Base-by-base conservation (phyloP, 1,140 invertebrate species). In the Bombus haemorrhoidalis region DNA sequence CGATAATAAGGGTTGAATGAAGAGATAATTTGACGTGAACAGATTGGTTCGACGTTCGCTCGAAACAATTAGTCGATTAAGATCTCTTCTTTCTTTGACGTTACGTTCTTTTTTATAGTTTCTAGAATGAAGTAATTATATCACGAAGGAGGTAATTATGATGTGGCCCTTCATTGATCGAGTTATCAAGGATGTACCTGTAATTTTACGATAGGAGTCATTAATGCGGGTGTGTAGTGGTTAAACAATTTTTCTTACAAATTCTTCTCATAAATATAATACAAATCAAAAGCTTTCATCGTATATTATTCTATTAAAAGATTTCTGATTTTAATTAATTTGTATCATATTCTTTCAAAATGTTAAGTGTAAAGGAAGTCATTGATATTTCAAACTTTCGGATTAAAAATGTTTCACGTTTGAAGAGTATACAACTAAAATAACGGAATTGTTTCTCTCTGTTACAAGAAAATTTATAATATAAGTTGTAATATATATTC, bases 121-220 rank as follows among this genome's bases (percentile, higher is more conserved):
- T 84, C 66, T 71, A 71, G 53, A 84, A 72, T 79, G 69, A 84
- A 84, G 76, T 84, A 79, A 84, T 84, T 79, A 84, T 59, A 79
- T 62, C 82, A 25, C 39, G 39, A 71, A 71, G 37, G 28, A 59
- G 39, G 82, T n/a, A 71, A 84, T 84, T 84, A 79, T 34, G 25
- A 47, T 37, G n/a, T 59, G 59, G 28, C 18, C 25, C 53, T 41
- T 47, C 22, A 69, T 32, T 43, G 82, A 28, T 69, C 47, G 66
- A 41, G 62, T 74, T 39, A 43, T n/a, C 39, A 34, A 43, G 32
- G n/a, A 13, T 43, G 43, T 18, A 83, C 74, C 82, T 78, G 64
- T 78, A 83, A 83, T 83, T 83, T 53, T 22, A 25, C 5, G 53
- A 43, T 71, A 39, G 25, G 47, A 53, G 22, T 25, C 41, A 32